phyloP scores from a whole-genome alignment of 2,888 invertebrate genomes.

The Eustalomyia histrio region DNA sequence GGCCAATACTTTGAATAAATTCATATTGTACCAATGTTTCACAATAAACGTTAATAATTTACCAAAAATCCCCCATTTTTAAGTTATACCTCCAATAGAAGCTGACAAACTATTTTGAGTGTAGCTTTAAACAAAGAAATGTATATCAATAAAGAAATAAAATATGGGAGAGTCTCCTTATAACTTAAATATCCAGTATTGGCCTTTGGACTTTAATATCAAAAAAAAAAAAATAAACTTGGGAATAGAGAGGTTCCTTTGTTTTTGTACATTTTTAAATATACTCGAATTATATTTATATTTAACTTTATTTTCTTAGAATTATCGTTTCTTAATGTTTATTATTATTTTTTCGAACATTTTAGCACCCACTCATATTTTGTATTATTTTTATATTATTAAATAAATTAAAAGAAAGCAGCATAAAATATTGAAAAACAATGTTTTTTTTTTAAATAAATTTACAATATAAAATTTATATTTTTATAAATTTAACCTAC shows the following conservation, averaged over 20 bases:
- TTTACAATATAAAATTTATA: background rate
- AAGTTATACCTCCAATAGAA: too few relatives aligned
- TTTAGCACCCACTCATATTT: conserved; percentile 42
- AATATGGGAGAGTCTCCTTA: too few relatives aligned
- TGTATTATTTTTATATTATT: conserved; percentile 29
- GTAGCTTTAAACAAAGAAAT: too few relatives aligned
- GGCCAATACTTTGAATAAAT: too few relatives aligned
- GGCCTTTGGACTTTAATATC: background rate
- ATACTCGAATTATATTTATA: background rate
- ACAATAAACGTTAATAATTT: too few relatives aligned
- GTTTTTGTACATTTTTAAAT: background rate
- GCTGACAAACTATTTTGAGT: too few relatives aligned
- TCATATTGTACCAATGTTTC: too few relatives aligned
- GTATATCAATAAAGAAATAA: too few relatives aligned
- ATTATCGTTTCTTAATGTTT: conserved; percentile 60
- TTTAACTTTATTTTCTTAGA: conserved; percentile 39
- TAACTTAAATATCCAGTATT: background rate
- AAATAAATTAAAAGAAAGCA: conserved; percentile 8
- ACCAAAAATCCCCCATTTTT: too few relatives aligned
- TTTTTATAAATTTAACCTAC: background rate
- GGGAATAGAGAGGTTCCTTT: background rate
- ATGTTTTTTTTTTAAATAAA: conserved; percentile 11
- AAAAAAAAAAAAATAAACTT: background rate
- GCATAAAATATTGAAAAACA: conserved; percentile 26
- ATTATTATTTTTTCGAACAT: conserved; percentile 45